Base-by-base conservation (phyloP, 2,888 invertebrate genomes). In the Brassicogethes aeneus region DNA sequence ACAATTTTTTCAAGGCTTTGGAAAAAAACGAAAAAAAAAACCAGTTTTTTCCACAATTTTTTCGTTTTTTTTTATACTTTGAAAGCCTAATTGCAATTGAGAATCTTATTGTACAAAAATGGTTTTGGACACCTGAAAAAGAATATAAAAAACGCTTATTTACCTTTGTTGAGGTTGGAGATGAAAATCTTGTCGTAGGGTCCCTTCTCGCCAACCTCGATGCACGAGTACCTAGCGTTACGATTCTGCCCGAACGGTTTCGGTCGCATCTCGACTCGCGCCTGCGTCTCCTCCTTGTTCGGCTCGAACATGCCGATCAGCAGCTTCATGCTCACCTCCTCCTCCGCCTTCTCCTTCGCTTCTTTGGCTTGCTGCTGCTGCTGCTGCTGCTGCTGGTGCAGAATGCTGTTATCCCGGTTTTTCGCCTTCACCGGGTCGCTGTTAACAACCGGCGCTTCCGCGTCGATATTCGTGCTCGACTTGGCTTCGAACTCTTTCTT, bases 401-500 rank as follows among this genome's bases (percentile, higher is more conserved):
- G 70, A 47, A 79, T 64, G 60, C 78, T 79, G 43, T 63, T 64
- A 42, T 70, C 71, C 51, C 72, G 71, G 46, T 63, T 56, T 49
- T 66, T 60, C 16, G 44, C 48, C n/a, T 37, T 47, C 41, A 56
- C 55, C 14, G 59, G 53, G 15, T 41, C 41, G 31, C 43, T 50
- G 41, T 46, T 46, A 15, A 23, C 37, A 30, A 48, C 15, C 37
- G 38, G 56, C 53, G 33, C 39, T 35, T 10, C 33, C 38, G 15
- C 33, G 33, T 50, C 57, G 65, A 67, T 31, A 41, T 65, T 43
- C 66, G 69, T 55, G 52, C 54, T 66, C 1, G 75, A 76, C 64
- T 85, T 85, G 38, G 90, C 89, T 71, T 92, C 91, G 65, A 91
- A 90, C 65, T 87, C 90, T 64, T 84, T 84, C 67, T 88, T 88